Percentiles rank a stretch among this genome's conserved stretches.
phyloP scores from a whole-genome alignment of 2,888 invertebrate genomes.

The Heliconius ethilla region DNA sequence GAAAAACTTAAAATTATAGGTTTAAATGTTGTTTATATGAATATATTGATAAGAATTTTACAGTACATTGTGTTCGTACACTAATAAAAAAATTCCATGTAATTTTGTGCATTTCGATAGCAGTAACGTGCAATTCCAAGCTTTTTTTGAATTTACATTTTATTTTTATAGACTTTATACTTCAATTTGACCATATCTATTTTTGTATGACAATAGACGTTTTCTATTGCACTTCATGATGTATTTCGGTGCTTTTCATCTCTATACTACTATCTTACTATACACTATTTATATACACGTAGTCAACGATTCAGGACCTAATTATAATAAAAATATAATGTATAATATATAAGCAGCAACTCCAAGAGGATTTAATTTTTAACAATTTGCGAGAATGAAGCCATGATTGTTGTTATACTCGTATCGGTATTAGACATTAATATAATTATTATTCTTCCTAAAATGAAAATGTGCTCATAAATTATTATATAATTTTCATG shows the following conservation, averaged over 20 bases:
- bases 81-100: constrained; percentile 58
- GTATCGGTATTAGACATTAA: constrained; percentile 53
- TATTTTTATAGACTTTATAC: constrained; percentile 56
- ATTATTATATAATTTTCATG: constrained; percentile 73
- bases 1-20: constrained; percentile 65
- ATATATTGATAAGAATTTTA: constrained; percentile 75
- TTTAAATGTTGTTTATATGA: constrained; percentile 77
- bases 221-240: constrained; percentile 42
- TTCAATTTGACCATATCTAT: constrained; percentile 47
- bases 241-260: constrained; percentile 45
- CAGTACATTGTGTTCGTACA: constrained; percentile 69
- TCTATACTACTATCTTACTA: constrained; percentile 41
- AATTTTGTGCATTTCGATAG: constrained; percentile 46
- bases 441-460: constrained; percentile 64
- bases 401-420: constrained; percentile 57
- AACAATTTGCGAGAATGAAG: constrained; percentile 57
- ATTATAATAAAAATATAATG: constrained; percentile 18
- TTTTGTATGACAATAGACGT: constrained; percentile 46
- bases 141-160: constrained; percentile 61
- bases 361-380: constrained; percentile 41
- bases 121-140: constrained; percentile 58
- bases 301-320: constrained; percentile 41
- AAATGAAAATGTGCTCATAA: constrained; percentile 78
- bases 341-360: constrained; percentile 27
- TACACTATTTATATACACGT: constrained; percentile 40